Base-by-base conservation (phyloP, 2,113 vertebrate species). In the Pterocles burchelli region DNA sequence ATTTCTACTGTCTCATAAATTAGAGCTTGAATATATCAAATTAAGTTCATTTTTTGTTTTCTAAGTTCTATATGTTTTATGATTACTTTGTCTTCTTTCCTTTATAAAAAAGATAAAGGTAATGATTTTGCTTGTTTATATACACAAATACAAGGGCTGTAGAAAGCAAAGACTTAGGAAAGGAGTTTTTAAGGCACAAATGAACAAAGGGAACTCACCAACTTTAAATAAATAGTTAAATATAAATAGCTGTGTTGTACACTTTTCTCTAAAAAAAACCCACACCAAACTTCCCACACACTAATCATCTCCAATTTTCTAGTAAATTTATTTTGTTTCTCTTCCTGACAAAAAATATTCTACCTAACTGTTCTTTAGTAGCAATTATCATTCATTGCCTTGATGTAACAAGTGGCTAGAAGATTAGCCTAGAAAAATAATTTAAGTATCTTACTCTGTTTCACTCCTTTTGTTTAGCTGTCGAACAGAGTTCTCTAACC, bases 1-100 rank as follows among this genome's bases (percentile, higher is more conserved):
- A 58, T 85, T 88, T 93, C n/a, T 85, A 52, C 26, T 74, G 5
- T 31, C 25, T 65, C 74, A 61, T 85, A 90, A 91, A 86, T 91
- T 71, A 83, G 43, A 66, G 13, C 25, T 77, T 73, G 21, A 49
- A 45, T 72, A 25, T 52, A 59, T 59, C 26, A 75, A 45, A 41
- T 29, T 3, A 68, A 75, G 24, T 43, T 82, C 4, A 22, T 14
- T 74, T 92, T 65, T 54, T 62, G 6, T 85, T 61, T 72, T 12
- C 38, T 67, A 1, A 13, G 25, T 48, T 54, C 31, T 70, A 9
- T 3, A 34, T 62, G 4, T 82, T 70, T 72, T 55, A 26, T 65
- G 7, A 52, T 82, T 51, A 78, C 4, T 76, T 77, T 85, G 41
- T 52, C 9, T 16, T 88, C 38, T 61, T 82, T 84, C 36, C 31